Evolutionary conservation across 2,113 vertebrate species (phyloP).

Genomic region (Cygnus buccinator): DNA sequence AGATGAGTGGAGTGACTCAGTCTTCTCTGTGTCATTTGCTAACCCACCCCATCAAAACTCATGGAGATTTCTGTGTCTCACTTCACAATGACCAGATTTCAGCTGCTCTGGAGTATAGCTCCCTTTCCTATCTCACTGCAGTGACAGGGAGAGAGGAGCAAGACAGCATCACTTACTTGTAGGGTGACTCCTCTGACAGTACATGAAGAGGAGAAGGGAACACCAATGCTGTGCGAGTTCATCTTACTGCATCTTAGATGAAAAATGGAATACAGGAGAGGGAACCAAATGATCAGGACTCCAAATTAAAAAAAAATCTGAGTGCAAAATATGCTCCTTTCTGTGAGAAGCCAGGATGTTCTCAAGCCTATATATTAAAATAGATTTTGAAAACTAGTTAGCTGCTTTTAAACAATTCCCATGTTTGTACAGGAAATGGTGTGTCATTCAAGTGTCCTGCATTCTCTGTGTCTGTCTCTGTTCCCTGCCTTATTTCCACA

Average conservation of each 20-base stretch:
- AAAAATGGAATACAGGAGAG: neutral
- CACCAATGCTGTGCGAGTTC: neutral
- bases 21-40: neutral
- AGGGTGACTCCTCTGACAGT: neutral
- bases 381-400: neutral
- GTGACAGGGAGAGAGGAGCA: neutral
- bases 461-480: neutral
- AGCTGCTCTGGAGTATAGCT: neutral
- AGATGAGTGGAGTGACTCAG: neutral
- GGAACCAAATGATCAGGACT: neutral
- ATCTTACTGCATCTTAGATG: neutral
- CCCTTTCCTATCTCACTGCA: neutral
- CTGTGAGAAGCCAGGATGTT: neutral
- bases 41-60: neutral
- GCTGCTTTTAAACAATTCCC: accelerated
- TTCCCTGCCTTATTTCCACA: neutral
- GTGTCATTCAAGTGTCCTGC: neutral
- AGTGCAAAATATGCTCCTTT: neutral
- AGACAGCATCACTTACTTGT: neutral
- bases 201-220: neutral
- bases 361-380: neutral
- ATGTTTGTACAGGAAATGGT: neutral
- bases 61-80: neutral
- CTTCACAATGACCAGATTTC: neutral
- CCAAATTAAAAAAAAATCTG: neutral